Percentiles rank a stretch among this genome's conserved stretches.
phyloP scores from a whole-genome alignment of 37 sponge, comb jelly and placozoan species.

The Oscarella lobularis region DNA sequence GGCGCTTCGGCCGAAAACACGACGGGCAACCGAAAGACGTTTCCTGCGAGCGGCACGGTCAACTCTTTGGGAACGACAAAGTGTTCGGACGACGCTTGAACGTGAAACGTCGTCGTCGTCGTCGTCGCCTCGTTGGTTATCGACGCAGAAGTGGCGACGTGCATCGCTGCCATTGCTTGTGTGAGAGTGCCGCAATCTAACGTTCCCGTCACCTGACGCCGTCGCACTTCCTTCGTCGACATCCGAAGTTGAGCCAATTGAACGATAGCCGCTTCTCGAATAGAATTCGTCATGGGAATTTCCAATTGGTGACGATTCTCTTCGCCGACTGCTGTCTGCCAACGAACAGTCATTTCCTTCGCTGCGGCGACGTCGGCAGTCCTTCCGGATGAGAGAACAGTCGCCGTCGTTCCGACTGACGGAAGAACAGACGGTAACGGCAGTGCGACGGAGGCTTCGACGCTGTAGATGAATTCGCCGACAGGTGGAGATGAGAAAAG shows the following conservation, averaged over 20 bases:
- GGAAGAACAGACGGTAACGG: not conserved
- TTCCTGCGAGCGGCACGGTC: constrained; percentile 10
- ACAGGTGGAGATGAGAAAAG: not conserved
- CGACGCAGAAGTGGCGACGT: not conserved
- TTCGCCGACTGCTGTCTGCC: not conserved
- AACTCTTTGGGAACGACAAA: constrained; percentile 9
- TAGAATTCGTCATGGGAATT: not conserved
- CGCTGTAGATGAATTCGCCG: not conserved
- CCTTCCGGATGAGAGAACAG: not conserved
- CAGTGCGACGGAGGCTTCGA: not conserved
- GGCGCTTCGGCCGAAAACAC: constrained; percentile 16
- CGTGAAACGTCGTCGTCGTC: not conserved
- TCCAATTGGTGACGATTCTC: too few species aligned
- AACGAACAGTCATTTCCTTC: not conserved
- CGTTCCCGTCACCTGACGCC: constrained; percentile 21
- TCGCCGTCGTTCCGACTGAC: too few species aligned
- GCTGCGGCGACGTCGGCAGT: not conserved
- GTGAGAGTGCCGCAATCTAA: constrained; percentile 28
- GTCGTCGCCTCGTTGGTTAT: not conserved
- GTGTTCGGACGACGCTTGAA: not conserved
- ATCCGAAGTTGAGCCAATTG: not conserved
- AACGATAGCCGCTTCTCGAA: not conserved
- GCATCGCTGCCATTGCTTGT: constrained; percentile 14
- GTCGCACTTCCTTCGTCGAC: constrained; percentile 17
- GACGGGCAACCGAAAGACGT: constrained; percentile 14